Conservation (phyloP, 2,797 vertebrate genomes). For the Mormyrops boulengeri region DNA sequence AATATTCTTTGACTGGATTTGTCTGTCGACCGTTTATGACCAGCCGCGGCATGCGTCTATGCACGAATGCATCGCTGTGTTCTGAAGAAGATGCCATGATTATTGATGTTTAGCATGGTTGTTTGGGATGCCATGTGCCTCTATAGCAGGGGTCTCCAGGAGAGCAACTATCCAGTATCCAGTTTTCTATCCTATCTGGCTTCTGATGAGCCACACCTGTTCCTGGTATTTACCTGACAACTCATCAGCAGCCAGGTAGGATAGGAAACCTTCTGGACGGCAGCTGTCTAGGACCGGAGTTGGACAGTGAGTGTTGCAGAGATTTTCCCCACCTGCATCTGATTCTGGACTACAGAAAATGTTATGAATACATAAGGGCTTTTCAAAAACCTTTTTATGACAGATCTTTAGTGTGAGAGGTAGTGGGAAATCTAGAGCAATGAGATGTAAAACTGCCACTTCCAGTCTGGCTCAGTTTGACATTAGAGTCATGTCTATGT, state of each 20-base stretch:
- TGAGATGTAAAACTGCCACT: background rate
- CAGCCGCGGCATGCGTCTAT: background rate
- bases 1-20: background rate
- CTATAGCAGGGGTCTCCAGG: background rate
- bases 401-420: background rate
- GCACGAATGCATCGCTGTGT: conserved; percentile 8
- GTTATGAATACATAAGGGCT: background rate
- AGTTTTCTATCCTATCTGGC: background rate
- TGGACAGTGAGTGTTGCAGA: background rate
- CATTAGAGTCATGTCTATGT: background rate
- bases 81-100: background rate
- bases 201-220: background rate
- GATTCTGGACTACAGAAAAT: background rate
- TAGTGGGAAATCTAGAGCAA: background rate
- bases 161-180: background rate
- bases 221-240: background rate
- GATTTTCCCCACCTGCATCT: background rate
- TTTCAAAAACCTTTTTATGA: background rate
- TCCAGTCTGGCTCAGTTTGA: background rate
- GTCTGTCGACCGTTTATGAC: background rate
- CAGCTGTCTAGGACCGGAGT: background rate
- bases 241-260: background rate
- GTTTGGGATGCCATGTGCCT: background rate
- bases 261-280: background rate
- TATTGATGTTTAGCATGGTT: background rate